Base-by-base conservation (phyloP, 2,797 vertebrate species). In the Craterocephalus amniculus region DNA sequence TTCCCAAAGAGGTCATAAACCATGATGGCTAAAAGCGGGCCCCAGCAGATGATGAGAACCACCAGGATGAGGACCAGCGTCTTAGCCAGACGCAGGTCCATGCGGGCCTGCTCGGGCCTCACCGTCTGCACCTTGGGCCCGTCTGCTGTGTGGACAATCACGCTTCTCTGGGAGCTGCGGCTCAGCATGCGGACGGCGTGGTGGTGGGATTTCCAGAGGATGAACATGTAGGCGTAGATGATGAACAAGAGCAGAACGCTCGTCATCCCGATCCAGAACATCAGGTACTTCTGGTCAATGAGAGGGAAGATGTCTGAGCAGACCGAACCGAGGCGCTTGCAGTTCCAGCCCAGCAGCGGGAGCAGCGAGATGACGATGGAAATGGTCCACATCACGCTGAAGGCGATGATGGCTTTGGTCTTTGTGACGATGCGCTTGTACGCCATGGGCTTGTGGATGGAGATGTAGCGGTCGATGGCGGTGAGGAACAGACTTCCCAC, bases 401-500 rank as follows among this genome's bases (percentile, higher is more conserved):
- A 99, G 0, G 98, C 97, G 27, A 97, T 95, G 34, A 99, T 95
- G 0, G 98, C 98, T 91, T 97, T 99, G 55, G 95, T 95, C 87
- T 96, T 95, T 12, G 98, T 99, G 78, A 99, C 96, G n/a, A 99
- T 99, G 81, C 95, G 95, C 88, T 97, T 96, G 84, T 99, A 99
- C 1, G 98, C 95, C 87, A 99, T 89, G 0, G 98, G 98, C 87
- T 96, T 95, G 87, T 99, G 96, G 85, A 99, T 99, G 55, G 98
- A 99, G 83, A 99, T 95, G 90, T 98, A 99, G 22, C 98, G 94
- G 89, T 99, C 98, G 10, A 99, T 99, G 34, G 98, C 98, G 0
- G 98, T 99, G 89, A 99, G 96, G 80, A 99, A 99, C 83, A 99
- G 94, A 84, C 98, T 99, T 66, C 98, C 97, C 22, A 99, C 98